Evolutionary conservation across 1,140 invertebrate species (phyloP), one percentile per base, ranked within the genome.

Genomic region (Charaxes varanes): DNA sequence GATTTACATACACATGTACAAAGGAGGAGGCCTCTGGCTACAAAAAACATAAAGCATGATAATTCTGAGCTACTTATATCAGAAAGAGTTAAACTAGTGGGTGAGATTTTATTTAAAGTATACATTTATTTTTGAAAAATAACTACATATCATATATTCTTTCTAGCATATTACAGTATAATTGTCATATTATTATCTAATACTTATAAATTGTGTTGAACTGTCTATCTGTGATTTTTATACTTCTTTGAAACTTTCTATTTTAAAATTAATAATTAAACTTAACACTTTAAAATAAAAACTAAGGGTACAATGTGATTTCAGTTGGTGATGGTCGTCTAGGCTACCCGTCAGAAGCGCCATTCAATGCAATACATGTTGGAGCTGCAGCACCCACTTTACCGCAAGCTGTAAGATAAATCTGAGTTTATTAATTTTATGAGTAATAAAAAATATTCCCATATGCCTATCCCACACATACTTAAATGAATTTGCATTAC

Each of bases 321-420:
- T 28, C 70, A 88, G 90, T 90, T 70, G 95, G 95, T 14, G 96
- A 98, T 88, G 96, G 96, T 1, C 86, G 96, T 41, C 62, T 88
- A 60, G 96, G 96, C 1, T 92, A 90, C 72, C 61, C 85, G 4
- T 66, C 86, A 18, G 87, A 89, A 45, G 93, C 88, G 4, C 95
- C 95, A 1, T 98, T 92, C 73, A 92, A 96, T 88, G 94, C 93
- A 7, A 97, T 97, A 53, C 95, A 97, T 87, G 96, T 98, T 30
- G 96, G 96, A 43, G 96, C 96, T 28, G 96, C 96, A 32, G 93
- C 95, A 15, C 87, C 92, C 4, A 86, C 83, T 10, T 85, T 96
- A 30, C 96, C 95, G 30, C 85, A 91, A 80, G 85, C 88, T 44
- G 90, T 93, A 71, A 86, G 86, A n/a, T n/a, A n/a, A n/a, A n/a